These are phyloP conservation scores for Bagarius yarrelli DNA, from an alignment of 2,113 vertebrate species.

Conservation along the genomic window DNA sequence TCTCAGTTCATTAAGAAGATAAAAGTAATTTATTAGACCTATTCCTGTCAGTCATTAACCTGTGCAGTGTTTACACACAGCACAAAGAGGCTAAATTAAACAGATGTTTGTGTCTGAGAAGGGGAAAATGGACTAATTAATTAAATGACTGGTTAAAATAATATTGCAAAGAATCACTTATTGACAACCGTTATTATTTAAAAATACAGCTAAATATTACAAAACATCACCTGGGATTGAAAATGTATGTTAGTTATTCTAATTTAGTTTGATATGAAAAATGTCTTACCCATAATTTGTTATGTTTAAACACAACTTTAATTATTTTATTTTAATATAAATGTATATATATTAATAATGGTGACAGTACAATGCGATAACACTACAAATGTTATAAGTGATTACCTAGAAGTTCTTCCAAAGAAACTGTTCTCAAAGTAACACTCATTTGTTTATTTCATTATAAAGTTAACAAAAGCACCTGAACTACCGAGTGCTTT, in stretches of 20 bases:
- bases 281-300: not conserved
- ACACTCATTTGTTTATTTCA: constrained; percentile 43
- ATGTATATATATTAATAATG: too few relatives aligned
- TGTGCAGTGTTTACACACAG: constrained; percentile 33
- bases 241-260: not conserved
- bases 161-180: not conserved
- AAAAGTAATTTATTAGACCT: constrained; percentile 69
- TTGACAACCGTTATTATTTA: not conserved
- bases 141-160: not conserved
- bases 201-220: not conserved
- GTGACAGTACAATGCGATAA: not conserved
- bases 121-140: not conserved
- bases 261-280: not conserved
- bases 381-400: not conserved
- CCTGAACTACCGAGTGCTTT: constrained; percentile 47
- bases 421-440: constrained; percentile 21
- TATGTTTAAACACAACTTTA: not conserved
- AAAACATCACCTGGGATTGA: not conserved
- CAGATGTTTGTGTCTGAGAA: constrained; percentile 1
- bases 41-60: constrained; percentile 70
- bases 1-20: constrained; percentile 74
- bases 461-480: constrained; percentile 39
- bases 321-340: not conserved
- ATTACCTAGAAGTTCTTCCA: not conserved
- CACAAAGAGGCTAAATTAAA: constrained; percentile 38